Evolutionary conservation across 2,113 vertebrate genomes (phyloP).

Genomic region (Lophius piscatorius): DNA sequence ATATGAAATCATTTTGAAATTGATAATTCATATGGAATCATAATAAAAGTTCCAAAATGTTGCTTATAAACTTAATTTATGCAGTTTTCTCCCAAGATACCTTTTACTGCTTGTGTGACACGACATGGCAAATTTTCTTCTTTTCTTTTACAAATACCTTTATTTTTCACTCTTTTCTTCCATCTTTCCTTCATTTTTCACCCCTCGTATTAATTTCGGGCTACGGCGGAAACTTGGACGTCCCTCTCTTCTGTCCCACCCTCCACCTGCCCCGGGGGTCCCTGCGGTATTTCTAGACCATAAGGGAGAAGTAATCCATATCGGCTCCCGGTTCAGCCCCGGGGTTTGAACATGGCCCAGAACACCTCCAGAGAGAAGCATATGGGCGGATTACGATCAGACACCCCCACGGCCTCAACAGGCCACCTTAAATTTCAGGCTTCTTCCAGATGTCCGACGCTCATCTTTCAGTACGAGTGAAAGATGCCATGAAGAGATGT

Average conservation of each 20-base stretch:
- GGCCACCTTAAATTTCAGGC: constrained; percentile 5
- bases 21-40: too few species aligned
- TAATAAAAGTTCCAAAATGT: too few species aligned
- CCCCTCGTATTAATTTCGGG: not conserved
- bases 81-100: too few species aligned
- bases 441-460: too few species aligned
- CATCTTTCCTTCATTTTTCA: not conserved
- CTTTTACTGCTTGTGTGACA: too few species aligned
- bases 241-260: constrained; percentile 15
- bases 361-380: constrained; percentile 36
- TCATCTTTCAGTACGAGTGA: too few species aligned
- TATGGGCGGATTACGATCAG: constrained; percentile 10
- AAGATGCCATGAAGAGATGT: too few species aligned
- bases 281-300: constrained; percentile 32
- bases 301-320: constrained; percentile 40
- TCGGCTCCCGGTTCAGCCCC: constrained; percentile 21
- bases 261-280: constrained; percentile 19
- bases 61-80: too few species aligned
- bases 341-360: constrained; percentile 20
- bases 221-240: constrained; percentile 19
- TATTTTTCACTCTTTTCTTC: not conserved
- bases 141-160: not conserved
- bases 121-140: too few species aligned
- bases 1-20: not conserved
- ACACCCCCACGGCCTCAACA: constrained; percentile 9